These are phyloP conservation scores for Sialis fuliginosa DNA, from an alignment of 2,888 invertebrate genomes.

Conservation along the genomic window DNA sequence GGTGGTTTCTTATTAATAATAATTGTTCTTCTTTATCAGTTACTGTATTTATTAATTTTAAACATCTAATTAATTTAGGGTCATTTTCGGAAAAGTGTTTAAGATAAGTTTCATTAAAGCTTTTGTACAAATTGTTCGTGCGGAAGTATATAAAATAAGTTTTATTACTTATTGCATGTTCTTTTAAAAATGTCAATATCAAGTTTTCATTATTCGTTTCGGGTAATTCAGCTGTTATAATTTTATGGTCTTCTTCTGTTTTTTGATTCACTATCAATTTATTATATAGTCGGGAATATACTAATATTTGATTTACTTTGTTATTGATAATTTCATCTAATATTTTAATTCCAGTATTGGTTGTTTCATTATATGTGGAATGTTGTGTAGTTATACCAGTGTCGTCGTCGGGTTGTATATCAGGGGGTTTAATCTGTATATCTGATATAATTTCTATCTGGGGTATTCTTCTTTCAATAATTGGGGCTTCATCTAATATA, in stretches of 20 bases:
- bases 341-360: conserved; percentile 4
- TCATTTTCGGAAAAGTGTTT: neutral
- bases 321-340: conserved; percentile 5
- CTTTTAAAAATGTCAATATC: conserved; percentile 2
- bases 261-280: conserved; percentile 3
- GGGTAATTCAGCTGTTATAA: conserved; percentile 2
- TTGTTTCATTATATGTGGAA: conserved; percentile 1
- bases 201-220: conserved; percentile 1
- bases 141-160: neutral
- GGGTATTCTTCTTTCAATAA: neutral
- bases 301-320: conserved; percentile 5
- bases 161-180: neutral
- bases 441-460: neutral
- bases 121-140: neutral
- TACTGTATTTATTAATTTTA: conserved; percentile 3
- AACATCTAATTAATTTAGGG: conserved; percentile 4
- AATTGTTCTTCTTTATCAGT: conserved; percentile 4
- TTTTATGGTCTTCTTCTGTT: conserved; percentile 2
- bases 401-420: too few relatives aligned
- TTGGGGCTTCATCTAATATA: too few relatives aligned
- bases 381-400: neutral
- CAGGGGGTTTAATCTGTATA: neutral
- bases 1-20: conserved; percentile 5
- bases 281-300: neutral
- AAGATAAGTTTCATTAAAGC: neutral